phyloP scores from a whole-genome alignment of 2,797 vertebrate genomes.

The Iguana delicatissima region DNA sequence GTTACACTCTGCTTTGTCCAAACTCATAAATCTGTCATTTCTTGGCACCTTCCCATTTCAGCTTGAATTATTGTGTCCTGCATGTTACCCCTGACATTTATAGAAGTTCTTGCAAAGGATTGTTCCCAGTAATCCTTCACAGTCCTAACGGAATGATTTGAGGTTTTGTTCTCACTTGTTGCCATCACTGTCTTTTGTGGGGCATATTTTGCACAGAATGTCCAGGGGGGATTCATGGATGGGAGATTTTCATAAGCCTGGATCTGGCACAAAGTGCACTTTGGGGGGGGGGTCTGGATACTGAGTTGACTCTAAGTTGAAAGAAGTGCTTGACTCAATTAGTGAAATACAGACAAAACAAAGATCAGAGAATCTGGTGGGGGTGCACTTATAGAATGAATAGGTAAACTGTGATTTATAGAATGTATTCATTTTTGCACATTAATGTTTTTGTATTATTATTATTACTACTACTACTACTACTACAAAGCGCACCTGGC shows the following conservation, averaged over 20 bases:
- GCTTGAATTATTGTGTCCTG: conserved; percentile 13
- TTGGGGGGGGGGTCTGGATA: background rate
- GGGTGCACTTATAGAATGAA: background rate
- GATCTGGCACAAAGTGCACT: background rate
- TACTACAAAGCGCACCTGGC: background rate
- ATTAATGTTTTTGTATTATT: background rate
- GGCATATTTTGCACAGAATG: background rate
- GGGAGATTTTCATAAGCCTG: background rate
- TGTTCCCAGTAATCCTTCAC: conserved; percentile 3
- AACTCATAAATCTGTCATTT: conserved; percentile 12
- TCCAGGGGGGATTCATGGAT: background rate
- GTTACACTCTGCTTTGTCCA: background rate
- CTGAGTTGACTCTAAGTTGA: background rate
- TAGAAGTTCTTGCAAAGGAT: conserved; percentile 1
- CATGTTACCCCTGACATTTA: conserved; percentile 21
- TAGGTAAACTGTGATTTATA: background rate
- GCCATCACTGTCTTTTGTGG: background rate
- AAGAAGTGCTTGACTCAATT: background rate
- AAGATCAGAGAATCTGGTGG: background rate
- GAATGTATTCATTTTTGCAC: background rate
- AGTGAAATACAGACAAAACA: background rate
- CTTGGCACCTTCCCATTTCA: conserved; percentile 10
- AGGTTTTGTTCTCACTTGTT: background rate
- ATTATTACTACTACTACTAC: background rate
- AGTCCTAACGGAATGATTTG: conserved; percentile 25